Conservation (phyloP, 2,113 vertebrate species). For the Cyrtonyx montezumae region DNA sequence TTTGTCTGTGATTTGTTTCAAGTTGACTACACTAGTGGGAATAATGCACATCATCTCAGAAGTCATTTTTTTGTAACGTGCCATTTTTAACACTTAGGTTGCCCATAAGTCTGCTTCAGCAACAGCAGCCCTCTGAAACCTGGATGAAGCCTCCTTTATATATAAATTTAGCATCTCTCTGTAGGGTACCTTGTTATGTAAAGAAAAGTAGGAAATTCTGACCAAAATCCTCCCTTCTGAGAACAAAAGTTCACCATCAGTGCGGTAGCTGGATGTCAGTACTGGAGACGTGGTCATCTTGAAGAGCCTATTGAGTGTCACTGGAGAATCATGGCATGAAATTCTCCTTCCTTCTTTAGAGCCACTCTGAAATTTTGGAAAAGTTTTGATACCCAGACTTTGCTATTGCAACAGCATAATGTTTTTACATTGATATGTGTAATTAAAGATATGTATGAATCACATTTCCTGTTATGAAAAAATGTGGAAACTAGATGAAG, state of each 20-base stretch:
- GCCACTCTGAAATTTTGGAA: background rate
- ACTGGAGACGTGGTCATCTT: background rate
- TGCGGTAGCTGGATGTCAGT: background rate
- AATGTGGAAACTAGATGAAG: slow-evolving; percentile 29
- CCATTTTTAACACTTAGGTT: background rate
- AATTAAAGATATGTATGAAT: slow-evolving; percentile 29
- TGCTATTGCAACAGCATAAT: slow-evolving; percentile 14
- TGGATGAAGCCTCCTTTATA: background rate
- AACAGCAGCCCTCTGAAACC: background rate
- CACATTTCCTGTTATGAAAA: slow-evolving; percentile 54
- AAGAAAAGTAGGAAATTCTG: background rate
- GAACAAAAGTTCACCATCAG: background rate
- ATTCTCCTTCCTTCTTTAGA: background rate
- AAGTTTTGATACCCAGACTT: background rate
- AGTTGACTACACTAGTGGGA: background rate
- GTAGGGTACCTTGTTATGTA: background rate
- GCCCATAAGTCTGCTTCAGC: background rate
- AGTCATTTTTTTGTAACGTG: background rate
- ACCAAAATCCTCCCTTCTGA: background rate
- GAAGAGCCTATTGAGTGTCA: background rate
- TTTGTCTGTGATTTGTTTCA: background rate
- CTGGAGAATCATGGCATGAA: background rate
- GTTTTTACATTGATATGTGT: background rate
- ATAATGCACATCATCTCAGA: background rate
- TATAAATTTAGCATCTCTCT: background rate